phyloP scores from a whole-genome alignment of 2,888 invertebrate species.

The Gerris lacustris region DNA sequence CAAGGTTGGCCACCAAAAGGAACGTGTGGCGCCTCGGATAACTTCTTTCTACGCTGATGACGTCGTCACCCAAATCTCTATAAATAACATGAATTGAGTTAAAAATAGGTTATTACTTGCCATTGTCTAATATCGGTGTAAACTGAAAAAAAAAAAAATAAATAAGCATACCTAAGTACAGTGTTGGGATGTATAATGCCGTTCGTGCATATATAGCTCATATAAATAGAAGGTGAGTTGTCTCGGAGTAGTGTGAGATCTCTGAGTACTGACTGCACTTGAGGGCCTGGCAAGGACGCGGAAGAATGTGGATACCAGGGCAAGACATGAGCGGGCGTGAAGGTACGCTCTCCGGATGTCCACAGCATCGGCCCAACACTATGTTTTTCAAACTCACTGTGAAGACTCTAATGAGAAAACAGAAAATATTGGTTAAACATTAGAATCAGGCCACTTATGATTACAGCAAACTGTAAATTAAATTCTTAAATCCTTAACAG shows the following conservation, averaged over 20 bases:
- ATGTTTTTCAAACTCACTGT: constrained; percentile 35
- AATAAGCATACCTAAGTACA: constrained; percentile 42
- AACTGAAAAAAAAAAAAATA: too few species aligned
- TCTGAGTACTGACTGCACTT: constrained; percentile 43
- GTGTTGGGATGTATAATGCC: constrained; percentile 51
- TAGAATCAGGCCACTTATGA: too few species aligned
- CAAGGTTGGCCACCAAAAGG: constrained; percentile 62
- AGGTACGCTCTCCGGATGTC: constrained; percentile 35
- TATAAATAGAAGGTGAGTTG: constrained; percentile 57
- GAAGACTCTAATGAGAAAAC: neutral
- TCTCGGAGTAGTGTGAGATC: constrained; percentile 49
- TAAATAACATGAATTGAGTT: constrained; percentile 1
- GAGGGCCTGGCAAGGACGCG: constrained; percentile 41
- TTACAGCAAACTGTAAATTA: too few species aligned
- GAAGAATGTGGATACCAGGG: constrained; percentile 53
- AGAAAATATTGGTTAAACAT: neutral
- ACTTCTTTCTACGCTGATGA: constrained; percentile 61
- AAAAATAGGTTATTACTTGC: too few species aligned
- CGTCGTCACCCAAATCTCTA: constrained; percentile 47
- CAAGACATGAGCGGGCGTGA: constrained; percentile 42
- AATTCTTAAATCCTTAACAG: too few species aligned
- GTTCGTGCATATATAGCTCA: constrained; percentile 55
- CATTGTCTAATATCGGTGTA: too few species aligned
- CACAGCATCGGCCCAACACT: constrained; percentile 62
- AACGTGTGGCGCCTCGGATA: constrained; percentile 66